A percentile compares a stretch with the other conserved stretches of the same genome.
Evolutionary conservation across 1,140 invertebrate species (phyloP).

Genomic region (Palaemon carinicauda): DNA sequence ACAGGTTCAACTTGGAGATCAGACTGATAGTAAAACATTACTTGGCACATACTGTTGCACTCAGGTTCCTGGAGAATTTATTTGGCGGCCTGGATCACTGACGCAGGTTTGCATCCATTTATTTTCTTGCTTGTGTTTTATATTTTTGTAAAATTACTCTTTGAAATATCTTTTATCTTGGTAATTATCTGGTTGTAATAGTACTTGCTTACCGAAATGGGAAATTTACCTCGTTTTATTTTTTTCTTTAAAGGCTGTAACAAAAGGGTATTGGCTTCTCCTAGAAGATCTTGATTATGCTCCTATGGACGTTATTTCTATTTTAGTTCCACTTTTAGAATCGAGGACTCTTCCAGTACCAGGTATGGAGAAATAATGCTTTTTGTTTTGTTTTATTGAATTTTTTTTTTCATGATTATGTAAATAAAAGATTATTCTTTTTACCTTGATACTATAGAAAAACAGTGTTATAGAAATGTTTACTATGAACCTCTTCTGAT

Average conservation of each 20-base stretch:
- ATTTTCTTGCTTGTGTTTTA: constrained; percentile 22
- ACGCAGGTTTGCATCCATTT: constrained; percentile 73
- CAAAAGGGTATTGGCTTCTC: constrained; percentile 88
- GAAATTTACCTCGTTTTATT: neutral
- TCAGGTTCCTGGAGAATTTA: constrained; percentile 95
- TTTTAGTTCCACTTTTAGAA: constrained; percentile 86
- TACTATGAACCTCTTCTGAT: no score
- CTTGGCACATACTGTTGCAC: constrained; percentile 95
- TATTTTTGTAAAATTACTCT: constrained; percentile 16
- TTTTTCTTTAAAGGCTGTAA: constrained; percentile 75
- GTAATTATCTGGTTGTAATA: neutral
- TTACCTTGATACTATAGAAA: no score
- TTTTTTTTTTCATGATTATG: neutral
- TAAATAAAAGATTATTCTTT: neutral
- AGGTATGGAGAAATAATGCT: constrained; percentile 5
- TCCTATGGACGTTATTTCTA: constrained; percentile 88
- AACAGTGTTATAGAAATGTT: no score
- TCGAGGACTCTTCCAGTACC: constrained; percentile 72
- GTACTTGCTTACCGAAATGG: neutral
- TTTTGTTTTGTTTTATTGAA: neutral
- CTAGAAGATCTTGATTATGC: constrained; percentile 96
- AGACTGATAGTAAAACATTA: constrained; percentile 96
- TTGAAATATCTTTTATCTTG: neutral
- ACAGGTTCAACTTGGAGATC: constrained; percentile 91
- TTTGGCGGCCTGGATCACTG: constrained; percentile 92